phyloP scores from a whole-genome alignment of 2,888 invertebrate species.

The Frankliniella intonsa region DNA sequence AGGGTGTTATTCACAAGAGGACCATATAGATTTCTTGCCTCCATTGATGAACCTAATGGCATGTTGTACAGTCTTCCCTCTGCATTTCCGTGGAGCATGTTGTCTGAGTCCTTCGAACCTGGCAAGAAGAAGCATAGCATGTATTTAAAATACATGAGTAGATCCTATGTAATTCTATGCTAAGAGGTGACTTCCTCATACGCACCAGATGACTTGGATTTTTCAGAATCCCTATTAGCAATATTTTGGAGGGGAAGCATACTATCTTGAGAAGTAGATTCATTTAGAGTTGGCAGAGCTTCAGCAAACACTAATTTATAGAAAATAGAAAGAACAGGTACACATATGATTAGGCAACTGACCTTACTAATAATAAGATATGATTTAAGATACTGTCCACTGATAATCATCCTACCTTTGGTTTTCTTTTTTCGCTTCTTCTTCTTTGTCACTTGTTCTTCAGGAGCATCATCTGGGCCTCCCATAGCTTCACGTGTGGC shows the following conservation, averaged over 20 bases:
- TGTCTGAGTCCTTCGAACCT: neutral
- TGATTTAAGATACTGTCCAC: neutral
- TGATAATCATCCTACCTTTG: neutral
- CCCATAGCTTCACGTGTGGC: neutral
- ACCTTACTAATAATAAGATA: no score
- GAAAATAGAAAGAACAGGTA: neutral
- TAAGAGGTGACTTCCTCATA: neutral
- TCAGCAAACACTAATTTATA: neutral
- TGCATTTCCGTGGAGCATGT: neutral
- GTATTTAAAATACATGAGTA: neutral
- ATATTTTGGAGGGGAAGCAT: no score
- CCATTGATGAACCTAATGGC: neutral
- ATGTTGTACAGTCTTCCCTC: neutral
- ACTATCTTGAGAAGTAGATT: no score
- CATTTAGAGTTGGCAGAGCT: neutral
- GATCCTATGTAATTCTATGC: neutral
- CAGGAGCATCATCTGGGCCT: no score
- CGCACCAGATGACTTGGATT: neutral
- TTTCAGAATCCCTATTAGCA: neutral
- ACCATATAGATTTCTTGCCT: neutral
- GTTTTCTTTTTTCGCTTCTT: neutral
- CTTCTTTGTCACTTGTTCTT: neutral
- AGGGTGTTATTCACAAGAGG: neutral
- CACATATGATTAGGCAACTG: neutral
- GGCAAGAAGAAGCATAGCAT: neutral